These are phyloP conservation scores for Clamator glandarius DNA, from an alignment of 2,797 vertebrate genomes.

Conservation along the genomic window DNA sequence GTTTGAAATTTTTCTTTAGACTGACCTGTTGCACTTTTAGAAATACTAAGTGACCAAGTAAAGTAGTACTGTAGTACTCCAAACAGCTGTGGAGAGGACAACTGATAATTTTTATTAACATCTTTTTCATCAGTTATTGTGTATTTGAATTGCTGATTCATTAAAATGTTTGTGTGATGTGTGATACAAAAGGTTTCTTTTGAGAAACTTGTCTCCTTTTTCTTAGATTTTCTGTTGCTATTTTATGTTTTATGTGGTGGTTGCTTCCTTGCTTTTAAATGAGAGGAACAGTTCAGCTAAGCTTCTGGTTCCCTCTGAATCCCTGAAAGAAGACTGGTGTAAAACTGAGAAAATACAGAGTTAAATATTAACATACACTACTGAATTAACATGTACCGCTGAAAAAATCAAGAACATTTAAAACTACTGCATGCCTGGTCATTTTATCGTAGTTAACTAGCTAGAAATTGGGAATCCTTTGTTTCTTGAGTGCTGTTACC, in stretches of 20 bases:
- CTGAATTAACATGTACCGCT: constrained; percentile 6
- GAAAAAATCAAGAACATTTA: constrained; percentile 18
- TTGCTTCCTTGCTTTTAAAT: not conserved
- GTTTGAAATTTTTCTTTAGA: not conserved
- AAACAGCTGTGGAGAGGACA: not conserved
- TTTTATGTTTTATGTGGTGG: not conserved
- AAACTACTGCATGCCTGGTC: not conserved
- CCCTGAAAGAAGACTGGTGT: not conserved
- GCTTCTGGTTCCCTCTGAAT: not conserved
- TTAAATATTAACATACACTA: constrained; percentile 52
- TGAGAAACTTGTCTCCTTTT: not conserved
- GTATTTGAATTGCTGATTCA: not conserved
- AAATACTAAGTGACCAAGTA: not conserved
- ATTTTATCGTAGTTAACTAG: not conserved
- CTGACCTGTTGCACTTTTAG: not conserved
- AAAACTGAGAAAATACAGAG: constrained; percentile 56
- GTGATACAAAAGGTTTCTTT: not conserved
- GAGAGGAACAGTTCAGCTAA: not conserved
- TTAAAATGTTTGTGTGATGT: not conserved
- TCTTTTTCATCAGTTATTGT: not conserved
- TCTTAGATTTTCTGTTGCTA: not conserved
- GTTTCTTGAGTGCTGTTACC: not conserved
- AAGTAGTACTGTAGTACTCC: not conserved
- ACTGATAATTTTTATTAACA: not conserved
- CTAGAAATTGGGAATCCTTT: not conserved